Base-by-base conservation (phyloP, 2,113 vertebrate genomes). In the Turdus rufiventris region DNA sequence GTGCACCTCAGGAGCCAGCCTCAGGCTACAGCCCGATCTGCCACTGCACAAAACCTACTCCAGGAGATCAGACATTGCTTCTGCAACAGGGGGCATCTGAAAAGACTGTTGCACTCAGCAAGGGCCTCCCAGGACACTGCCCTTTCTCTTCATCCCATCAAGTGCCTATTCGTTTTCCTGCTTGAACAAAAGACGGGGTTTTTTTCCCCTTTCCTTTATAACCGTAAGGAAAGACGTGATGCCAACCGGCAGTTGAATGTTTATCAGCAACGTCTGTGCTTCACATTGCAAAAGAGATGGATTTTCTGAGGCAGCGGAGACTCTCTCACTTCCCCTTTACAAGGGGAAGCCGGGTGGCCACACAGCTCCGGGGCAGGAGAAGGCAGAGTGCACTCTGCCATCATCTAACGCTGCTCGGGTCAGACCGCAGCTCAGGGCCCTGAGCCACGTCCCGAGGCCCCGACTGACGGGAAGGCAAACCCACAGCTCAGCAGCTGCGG, bases 151-250 rank as follows among this genome's bases (percentile, higher is more conserved):
- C 31, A 57, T 51, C 58, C 54, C 58, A 24, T 54, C 24, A n/a
- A 73, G 15, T 25, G 28, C 28, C 45, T 71, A 62, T 42, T 88
- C 28, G 21, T 51, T 89, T 87, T 78, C 42, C 71, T 36, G 76
- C 72, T 85, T 72, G 51, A 93, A 95, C 80, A 94, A 91, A 95
- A 93, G 71, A 92, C n/a, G 20, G 15, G 42, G 23, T 63, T 74
- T 63, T 88, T 62, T 45, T 57, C 25, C 4, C 0, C 66, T 43
- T 81, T 62, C n/a, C 50, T 73, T 88, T 85, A 68, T 31, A 85
- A 33, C 62, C 24, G 5, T 82, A 92, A 89, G 76, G 90, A 72
- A 61, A 26, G 53, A 92, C 50, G n/a, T 28, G 42, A 93, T 90
- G 66, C 83, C 86, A 93, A 60, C 23, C 28, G 2, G 81, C 68